Conservation (phyloP, 2,797 vertebrate species). For the Lagodon rhomboides region DNA sequence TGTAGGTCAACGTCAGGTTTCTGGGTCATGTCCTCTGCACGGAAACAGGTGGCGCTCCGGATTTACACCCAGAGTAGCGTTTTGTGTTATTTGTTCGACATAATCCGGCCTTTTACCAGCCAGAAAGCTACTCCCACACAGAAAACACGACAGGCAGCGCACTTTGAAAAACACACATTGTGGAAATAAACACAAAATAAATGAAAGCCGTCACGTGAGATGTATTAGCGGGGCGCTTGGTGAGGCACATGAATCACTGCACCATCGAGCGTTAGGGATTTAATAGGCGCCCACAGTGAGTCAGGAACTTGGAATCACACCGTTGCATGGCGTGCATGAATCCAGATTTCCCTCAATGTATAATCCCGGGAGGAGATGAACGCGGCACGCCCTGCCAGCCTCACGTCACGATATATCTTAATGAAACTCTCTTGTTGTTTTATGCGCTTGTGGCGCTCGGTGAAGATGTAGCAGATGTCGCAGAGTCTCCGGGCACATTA, state of each 20-base stretch:
- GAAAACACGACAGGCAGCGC: neutral
- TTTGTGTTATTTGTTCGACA: neutral
- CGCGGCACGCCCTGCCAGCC: neutral
- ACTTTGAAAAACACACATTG: neutral
- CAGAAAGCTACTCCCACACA: neutral
- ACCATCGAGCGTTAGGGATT: neutral
- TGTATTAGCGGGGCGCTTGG: neutral
- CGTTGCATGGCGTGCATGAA: neutral
- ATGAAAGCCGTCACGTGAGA: constrained; percentile 4
- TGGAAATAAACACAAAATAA: constrained; percentile 3
- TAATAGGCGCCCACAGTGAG: neutral
- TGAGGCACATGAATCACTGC: constrained; percentile 9
- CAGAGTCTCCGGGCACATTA: neutral
- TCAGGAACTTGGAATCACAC: neutral
- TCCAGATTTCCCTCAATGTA: constrained; percentile 15
- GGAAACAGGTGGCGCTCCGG: neutral
- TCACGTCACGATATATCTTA: constrained; percentile 5
- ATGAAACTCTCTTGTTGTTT: constrained; percentile 27
- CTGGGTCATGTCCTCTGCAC: neutral
- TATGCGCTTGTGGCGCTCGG: neutral
- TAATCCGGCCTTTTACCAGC: neutral
- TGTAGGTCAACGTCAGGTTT: neutral
- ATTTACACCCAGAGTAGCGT: neutral
- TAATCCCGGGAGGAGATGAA: constrained; percentile 19
- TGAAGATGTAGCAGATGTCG: constrained; percentile 28